These are phyloP conservation scores for Mactromeris polynyma DNA, from an alignment of 2,888 invertebrate genomes.

Conservation along the genomic window DNA sequence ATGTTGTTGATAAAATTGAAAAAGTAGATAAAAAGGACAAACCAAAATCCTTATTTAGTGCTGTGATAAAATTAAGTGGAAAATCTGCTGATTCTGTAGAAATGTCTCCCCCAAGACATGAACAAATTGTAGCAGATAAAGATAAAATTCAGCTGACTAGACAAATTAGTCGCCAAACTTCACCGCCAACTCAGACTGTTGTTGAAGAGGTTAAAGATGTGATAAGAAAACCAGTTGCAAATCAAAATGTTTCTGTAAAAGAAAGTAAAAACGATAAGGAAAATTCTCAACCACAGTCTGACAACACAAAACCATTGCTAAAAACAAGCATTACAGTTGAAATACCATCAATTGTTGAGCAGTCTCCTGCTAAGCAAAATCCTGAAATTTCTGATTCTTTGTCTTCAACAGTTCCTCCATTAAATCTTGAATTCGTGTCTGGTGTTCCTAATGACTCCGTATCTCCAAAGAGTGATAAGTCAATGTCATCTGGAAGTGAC, in stretches of 20 bases:
- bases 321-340: conserved; percentile 61
- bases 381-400: background rate
- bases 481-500: conserved; percentile 10
- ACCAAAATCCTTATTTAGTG: conserved; percentile 34
- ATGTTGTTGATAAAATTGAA: conserved; percentile 54
- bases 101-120: conserved; percentile 55
- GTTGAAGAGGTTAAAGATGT: conserved; percentile 34
- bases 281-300: conserved; percentile 6
- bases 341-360: conserved; percentile 29
- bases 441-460: conserved; percentile 23
- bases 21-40: conserved; percentile 33
- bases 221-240: conserved; percentile 12
- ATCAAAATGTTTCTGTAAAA: background rate
- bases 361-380: background rate
- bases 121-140: conserved; percentile 50
- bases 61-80: conserved; percentile 36
- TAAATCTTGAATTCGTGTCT: conserved; percentile 41
- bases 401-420: conserved; percentile 43
- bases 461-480: conserved; percentile 53
- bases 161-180: conserved; percentile 12
- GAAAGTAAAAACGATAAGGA: background rate
- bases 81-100: conserved; percentile 26
- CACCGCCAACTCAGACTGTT: conserved; percentile 43
- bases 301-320: conserved; percentile 17
- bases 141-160: conserved; percentile 30